phyloP scores from a whole-genome alignment of 35 echinoderm and acorn worm species.

The Nesometra sesokonis region DNA sequence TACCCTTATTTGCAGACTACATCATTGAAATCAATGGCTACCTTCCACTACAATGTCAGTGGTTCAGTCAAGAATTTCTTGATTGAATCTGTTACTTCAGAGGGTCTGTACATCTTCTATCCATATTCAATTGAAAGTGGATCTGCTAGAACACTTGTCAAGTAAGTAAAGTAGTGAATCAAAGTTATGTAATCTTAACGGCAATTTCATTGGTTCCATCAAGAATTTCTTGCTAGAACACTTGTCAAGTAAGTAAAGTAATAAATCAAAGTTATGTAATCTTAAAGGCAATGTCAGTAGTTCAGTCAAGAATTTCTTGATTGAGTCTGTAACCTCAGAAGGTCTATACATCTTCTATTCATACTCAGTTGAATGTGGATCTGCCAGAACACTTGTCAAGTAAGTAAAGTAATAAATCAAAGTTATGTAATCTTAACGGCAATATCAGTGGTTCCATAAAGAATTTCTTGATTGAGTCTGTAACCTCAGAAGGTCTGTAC shows the following conservation, averaged over 20 bases:
- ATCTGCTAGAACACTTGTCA: constrained; percentile 6
- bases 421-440: too few species aligned
- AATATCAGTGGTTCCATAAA: too few species aligned
- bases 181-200: too few species aligned
- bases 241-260: too few species aligned
- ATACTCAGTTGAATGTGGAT: constrained; percentile 6
- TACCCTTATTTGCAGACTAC: neutral
- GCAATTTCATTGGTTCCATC: too few species aligned
- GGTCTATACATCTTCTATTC: constrained; percentile 20
- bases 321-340: neutral
- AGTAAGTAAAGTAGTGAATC: neutral
- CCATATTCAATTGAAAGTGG: constrained; percentile 15
- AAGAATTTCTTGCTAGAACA: too few species aligned
- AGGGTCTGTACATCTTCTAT: constrained; percentile 16
- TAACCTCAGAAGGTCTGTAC: neutral
- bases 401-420: neutral
- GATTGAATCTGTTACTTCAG: neutral
- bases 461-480: constrained; percentile 17
- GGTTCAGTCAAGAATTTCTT: constrained; percentile 9
- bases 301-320: constrained; percentile 6
- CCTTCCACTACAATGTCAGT: constrained; percentile 26
- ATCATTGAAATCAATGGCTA: constrained; percentile 16
- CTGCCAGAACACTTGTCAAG: constrained; percentile 10
- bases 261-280: too few species aligned
- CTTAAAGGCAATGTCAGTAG: constrained; percentile 35